Evolutionary conservation across 2,113 vertebrate species (phyloP).

Genomic region (Rhabdornis inornatus): DNA sequence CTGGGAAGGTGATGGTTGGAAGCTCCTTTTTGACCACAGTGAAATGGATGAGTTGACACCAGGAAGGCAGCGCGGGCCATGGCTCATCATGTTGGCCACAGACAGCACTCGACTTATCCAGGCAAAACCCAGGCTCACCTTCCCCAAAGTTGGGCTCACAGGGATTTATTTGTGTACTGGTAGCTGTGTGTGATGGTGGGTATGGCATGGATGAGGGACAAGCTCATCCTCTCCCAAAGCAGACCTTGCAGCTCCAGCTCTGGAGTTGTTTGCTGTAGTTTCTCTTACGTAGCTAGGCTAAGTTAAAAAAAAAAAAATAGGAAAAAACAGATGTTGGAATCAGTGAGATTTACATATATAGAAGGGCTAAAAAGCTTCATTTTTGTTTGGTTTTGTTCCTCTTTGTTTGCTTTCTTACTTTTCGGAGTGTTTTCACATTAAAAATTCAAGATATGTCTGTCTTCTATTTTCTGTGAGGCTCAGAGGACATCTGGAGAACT

Average conservation of each 20-base stretch:
- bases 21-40: neutral
- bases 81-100: neutral
- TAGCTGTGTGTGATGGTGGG: neutral
- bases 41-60: neutral
- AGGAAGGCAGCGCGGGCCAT: accelerated
- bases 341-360: conserved; percentile 41
- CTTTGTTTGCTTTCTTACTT: conserved; percentile 56
- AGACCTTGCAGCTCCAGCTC: neutral
- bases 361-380: conserved; percentile 20
- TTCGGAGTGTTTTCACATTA: conserved; percentile 38
- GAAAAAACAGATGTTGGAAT: neutral
- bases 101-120: neutral
- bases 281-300: neutral
- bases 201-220: neutral
- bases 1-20: neutral
- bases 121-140: neutral
- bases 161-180: neutral
- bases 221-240: neutral
- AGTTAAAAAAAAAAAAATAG: neutral
- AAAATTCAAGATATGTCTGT: conserved; percentile 57
- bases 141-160: neutral
- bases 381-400: conserved; percentile 48
- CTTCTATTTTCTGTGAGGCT: conserved; percentile 34
- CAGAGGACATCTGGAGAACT: conserved; percentile 64
- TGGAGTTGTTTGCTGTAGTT: neutral